Evolutionary conservation across 2,797 vertebrate genomes (phyloP), one percentile per base, ranked within the genome.

Genomic region (Tragopan temminckii): DNA sequence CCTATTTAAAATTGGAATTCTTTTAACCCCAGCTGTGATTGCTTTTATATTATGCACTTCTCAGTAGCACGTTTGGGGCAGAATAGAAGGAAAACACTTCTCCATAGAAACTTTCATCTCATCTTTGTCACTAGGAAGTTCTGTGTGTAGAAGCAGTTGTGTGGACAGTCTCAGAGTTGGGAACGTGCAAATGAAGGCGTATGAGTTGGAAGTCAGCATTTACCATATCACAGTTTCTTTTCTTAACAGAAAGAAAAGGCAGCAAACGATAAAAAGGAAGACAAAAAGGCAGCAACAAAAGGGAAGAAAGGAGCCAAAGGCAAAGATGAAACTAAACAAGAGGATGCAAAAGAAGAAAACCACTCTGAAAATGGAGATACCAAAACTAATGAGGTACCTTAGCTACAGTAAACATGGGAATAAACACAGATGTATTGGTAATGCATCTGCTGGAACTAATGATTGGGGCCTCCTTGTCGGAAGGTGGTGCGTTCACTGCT

Each of bases 291-390:
- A 94, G 89, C 97, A 95, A 94, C 96, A 89, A 99, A 99, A 98
- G 98, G 96, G 91, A 98, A 98, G 97, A 98, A 97, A 88, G 98
- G 98, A 98, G 97, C 98, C 96, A 98, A 98, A 97, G 98, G 97
- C 71, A 98, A 99, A 97, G 97, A 98, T n/a, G 99, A 99, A 97
- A 97, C 94, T 90, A 98, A 97, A 42, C 96, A 97, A 94, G 97
- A 98, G 90, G 97, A 97, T 85, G 98, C 98, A 82, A 98, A 98
- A 89, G 98, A 99, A 97, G 99, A 99, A 97, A 98, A 98, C 98
- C 98, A 99, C 98, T 99, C 99, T 98, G 98, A 99, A 98, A 99
- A 99, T 1, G 99, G 99, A 98, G 99, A 99, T 93, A 98, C 98
- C 97, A 99, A 99, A 98, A 98, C 98, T 98, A 98, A 98, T 42